phyloP scores from a whole-genome alignment of 2,113 vertebrate genomes.

The Thomomys bottae region DNA sequence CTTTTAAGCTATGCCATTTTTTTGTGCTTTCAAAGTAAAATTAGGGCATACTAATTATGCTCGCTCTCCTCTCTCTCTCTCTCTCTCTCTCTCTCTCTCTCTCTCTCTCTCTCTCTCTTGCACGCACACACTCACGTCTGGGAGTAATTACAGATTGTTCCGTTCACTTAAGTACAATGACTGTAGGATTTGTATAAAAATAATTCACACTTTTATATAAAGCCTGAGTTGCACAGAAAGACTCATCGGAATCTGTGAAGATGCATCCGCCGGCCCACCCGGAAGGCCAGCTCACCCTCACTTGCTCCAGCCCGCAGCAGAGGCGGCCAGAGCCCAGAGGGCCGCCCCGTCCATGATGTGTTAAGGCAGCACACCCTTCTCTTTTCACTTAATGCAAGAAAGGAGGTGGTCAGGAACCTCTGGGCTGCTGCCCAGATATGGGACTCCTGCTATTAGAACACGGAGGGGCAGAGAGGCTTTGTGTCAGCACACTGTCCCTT shows the following conservation, averaged over 20 bases:
- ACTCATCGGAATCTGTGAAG: background rate
- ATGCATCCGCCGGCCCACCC: fast-evolving
- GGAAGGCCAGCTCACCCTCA: no score
- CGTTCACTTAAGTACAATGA: background rate
- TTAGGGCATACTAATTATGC: background rate
- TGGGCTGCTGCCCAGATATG: no score
- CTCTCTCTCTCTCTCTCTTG: no score
- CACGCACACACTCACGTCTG: background rate
- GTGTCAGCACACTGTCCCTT: fast-evolving
- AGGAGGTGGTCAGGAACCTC: background rate
- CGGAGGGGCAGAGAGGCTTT: fast-evolving
- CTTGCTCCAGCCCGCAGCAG: no score
- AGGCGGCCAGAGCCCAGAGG: no score
- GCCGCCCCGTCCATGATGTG: no score
- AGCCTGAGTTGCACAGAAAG: background rate
- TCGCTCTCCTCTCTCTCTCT: no score
- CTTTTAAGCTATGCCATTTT: background rate
- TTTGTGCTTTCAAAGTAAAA: background rate
- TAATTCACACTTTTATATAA: background rate
- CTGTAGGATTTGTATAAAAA: conserved; percentile 29
- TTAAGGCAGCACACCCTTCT: background rate
- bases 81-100: no score
- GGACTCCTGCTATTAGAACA: no score
- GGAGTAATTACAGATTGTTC: background rate
- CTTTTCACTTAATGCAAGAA: background rate